Conservation (phyloP, 2,113 vertebrate species). For the Motacilla alba region DNA sequence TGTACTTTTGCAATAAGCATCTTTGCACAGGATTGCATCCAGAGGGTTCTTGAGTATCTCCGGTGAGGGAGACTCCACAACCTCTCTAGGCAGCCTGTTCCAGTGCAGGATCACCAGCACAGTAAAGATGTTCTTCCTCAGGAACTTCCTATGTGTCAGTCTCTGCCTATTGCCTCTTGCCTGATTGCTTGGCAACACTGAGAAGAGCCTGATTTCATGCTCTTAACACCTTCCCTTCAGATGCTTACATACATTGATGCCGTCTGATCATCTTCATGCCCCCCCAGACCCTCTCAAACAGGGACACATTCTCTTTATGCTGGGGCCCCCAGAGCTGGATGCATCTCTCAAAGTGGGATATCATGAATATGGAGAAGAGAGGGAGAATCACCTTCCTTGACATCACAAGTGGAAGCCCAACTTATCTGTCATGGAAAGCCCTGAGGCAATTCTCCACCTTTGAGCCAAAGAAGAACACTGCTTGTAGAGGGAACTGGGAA, state of each 20-base stretch:
- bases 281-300: not conserved
- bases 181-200: not conserved
- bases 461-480: not conserved
- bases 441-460: not conserved
- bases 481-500: not conserved
- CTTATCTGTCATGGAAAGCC: not conserved
- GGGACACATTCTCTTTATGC: not conserved
- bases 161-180: not conserved
- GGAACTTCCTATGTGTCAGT: not conserved
- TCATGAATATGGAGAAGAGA: not conserved
- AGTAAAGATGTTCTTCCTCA: not conserved
- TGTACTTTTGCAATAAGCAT: not conserved
- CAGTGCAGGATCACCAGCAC: not conserved
- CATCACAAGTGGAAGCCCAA: not conserved
- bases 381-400: not conserved
- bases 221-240: not conserved
- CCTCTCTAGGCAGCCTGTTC: not conserved
- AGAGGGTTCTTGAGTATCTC: not conserved
- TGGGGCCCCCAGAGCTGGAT: no score
- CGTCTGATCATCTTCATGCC: not conserved
- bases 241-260: not conserved
- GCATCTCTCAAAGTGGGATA: not conserved
- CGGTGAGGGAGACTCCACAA: not conserved
- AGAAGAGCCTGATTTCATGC: not conserved
- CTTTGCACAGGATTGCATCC: not conserved